phyloP scores from a whole-genome alignment of 2,888 invertebrate species.

The Didymodactylos carnosus region DNA sequence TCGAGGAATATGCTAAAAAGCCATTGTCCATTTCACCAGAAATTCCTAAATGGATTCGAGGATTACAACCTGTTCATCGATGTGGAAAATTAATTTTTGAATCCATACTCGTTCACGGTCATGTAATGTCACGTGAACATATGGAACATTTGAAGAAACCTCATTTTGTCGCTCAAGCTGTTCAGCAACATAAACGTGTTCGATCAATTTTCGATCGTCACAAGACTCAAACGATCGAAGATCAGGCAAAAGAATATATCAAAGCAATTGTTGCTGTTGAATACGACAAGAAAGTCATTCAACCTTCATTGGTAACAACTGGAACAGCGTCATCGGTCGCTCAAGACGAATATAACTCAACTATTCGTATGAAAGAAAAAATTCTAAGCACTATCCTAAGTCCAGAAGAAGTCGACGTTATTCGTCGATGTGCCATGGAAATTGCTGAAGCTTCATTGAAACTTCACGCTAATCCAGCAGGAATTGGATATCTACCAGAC shows the following conservation, averaged over 20 bases:
- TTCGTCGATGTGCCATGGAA: not conserved
- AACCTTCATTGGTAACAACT: fast-evolving
- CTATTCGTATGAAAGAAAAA: not conserved
- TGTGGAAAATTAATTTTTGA: not conserved
- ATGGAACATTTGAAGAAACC: not conserved
- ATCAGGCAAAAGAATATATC: not conserved
- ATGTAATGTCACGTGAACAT: not conserved
- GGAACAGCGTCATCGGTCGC: no score
- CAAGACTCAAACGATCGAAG: not conserved
- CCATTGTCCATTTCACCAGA: not conserved
- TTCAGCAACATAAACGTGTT: not conserved
- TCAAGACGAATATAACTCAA: not conserved
- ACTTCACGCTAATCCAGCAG: not conserved
- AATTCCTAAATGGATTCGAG: not conserved
- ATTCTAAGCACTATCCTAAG: not conserved
- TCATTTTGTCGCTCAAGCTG: not conserved
- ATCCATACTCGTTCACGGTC: not conserved
- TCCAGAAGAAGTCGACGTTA: not conserved
- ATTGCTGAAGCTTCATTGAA: not conserved
- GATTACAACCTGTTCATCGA: not conserved
- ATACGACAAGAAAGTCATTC: not conserved
- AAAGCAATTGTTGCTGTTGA: not conserved
- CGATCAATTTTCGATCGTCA: not conserved
- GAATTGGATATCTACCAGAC: not conserved
- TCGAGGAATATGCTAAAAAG: not conserved